Base-by-base conservation (phyloP, 2,888 invertebrate species). In the Protophormia terraenovae region DNA sequence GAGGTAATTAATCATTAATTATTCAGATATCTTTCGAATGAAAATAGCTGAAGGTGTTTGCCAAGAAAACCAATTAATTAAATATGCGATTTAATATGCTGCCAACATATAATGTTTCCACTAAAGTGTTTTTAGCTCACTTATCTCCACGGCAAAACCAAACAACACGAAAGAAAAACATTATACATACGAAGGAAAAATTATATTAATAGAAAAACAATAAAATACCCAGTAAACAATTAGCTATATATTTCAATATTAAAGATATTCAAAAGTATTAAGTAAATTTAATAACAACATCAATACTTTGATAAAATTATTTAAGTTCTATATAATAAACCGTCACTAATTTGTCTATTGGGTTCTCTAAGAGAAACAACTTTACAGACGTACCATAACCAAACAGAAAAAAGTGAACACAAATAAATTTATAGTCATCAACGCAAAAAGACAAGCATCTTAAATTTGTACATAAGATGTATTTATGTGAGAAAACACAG, bases 1-100 rank as follows among this genome's bases (percentile, higher is more conserved):
- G 84, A 87, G 88, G 87, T 87, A 87, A 91, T 91, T 90, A 89
- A 89, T 90, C 89, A 91, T 89, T 89, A 89, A 90, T 89, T 89
- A 90, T 86, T 79, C 80, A 75, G 77, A 86, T 84, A 83, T 84
- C 73, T 83, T 72, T 19, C 35, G 35, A 73, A 81, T 77, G 84
- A 86, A 86, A 87, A 87, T 84, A 78, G 86, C 87, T 86, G 47
- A 86, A 87, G 87, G 88, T 87, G 87, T 87, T 87, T 89, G 83
- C 75, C 85, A 73, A 79, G 85, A 83, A 87, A 87, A 82, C 76
- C 85, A 86, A 87, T 87, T 87, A 87, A 75, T 86, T 79, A 82
- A 78, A 83, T 85, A 67, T 81, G 82, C 79, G 50, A 84, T 84
- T 79, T 82, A 64, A 85, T 80, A 84, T 79, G 71, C 78, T 85